Percentiles rank a stretch among this genome's conserved stretches.
These are phyloP conservation scores for Danio kyathit DNA, from an alignment of 2,797 vertebrate species.

Conservation along the genomic window DNA sequence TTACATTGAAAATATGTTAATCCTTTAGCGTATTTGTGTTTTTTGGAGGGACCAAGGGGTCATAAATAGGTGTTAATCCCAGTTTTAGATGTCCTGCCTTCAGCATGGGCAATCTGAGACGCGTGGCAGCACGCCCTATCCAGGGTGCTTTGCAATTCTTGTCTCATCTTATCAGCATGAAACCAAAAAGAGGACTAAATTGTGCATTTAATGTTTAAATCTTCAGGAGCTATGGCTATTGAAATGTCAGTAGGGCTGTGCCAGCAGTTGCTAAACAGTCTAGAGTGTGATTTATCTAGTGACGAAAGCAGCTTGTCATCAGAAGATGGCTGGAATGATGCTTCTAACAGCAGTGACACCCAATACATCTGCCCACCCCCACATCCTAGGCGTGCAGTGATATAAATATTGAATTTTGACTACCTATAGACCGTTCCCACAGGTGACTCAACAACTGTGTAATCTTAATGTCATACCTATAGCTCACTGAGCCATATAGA, in stretches of 20 bases:
- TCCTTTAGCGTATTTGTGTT: neutral
- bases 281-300: neutral
- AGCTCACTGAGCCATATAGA: neutral
- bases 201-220: neutral
- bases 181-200: neutral
- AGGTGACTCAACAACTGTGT: slow-evolving; percentile 14
- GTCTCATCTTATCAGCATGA: neutral
- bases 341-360: neutral
- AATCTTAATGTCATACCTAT: slow-evolving; percentile 5
- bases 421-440: neutral
- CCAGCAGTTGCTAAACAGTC: neutral
- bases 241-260: neutral
- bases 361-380: neutral
- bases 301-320: neutral
- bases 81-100: neutral
- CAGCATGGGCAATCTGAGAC: neutral
- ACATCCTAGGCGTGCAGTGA: neutral
- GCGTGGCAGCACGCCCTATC: neutral
- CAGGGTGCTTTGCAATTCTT: neutral
- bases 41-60: neutral
- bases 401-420: slow-evolving; percentile 8
- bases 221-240: neutral
- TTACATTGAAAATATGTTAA: neutral
- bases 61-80: neutral
- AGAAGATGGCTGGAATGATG: neutral